Evolutionary conservation across 2,113 vertebrate genomes (phyloP).

Genomic region (Urocolius indicus): DNA sequence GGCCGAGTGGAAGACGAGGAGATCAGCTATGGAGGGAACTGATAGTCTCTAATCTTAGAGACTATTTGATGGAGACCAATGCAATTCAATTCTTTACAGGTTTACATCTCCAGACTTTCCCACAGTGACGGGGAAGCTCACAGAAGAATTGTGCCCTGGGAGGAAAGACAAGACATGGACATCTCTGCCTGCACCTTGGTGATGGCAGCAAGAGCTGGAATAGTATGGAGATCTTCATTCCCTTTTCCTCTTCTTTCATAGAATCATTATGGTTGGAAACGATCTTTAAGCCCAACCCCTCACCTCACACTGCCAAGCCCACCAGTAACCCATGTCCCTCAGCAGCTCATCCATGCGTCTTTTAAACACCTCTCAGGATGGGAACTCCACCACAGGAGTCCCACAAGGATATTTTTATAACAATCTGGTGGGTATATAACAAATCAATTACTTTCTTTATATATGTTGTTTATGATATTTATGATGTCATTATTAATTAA

Average conservation of each 20-base stretch:
- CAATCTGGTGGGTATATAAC: not conserved
- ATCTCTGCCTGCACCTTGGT: not conserved
- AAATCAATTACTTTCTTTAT: no score
- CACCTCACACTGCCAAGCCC: no score
- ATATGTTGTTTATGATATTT: no score
- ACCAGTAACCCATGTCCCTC: no score
- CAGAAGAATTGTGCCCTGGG: not conserved
- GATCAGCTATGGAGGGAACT: not conserved
- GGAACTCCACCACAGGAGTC: no score
- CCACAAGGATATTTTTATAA: accelerated
- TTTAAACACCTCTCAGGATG: no score
- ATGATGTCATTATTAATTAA: no score
- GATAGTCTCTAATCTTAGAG: not conserved
- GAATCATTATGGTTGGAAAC: no score
- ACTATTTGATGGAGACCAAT: no score
- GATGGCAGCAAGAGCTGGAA: not conserved
- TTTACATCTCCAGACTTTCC: not conserved
- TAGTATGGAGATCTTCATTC: not conserved
- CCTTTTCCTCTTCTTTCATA: not conserved
- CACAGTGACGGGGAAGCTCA: accelerated
- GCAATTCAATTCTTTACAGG: not conserved
- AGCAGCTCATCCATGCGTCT: no score
- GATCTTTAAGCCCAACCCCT: no score
- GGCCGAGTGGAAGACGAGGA: not conserved
- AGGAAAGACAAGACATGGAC: accelerated